A percentile compares a stretch with the other conserved stretches of the same genome.
Conservation (phyloP, 2,888 invertebrate species). For the Hydriomena furcata region DNA sequence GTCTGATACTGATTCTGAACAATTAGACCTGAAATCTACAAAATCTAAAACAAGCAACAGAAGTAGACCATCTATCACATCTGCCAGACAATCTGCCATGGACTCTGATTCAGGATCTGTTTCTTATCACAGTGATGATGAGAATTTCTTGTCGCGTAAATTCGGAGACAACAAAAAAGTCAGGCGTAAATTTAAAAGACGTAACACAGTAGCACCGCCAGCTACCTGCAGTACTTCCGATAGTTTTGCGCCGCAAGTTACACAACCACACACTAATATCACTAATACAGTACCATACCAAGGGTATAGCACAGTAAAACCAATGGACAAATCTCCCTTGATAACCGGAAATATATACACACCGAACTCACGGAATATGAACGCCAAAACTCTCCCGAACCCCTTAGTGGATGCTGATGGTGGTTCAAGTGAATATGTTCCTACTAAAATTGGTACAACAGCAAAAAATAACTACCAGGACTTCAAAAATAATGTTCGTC, state of each 20-base stretch:
- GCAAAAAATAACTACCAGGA: conserved; percentile 76
- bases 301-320: conserved; percentile 67
- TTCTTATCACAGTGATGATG: conserved; percentile 70
- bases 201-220: conserved; percentile 21
- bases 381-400: conserved; percentile 48
- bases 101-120: conserved; percentile 69
- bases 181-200: conserved; percentile 58
- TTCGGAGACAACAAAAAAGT: conserved; percentile 61
- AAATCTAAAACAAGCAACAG: conserved; percentile 38
- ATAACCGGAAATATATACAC: conserved; percentile 72
- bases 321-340: conserved; percentile 61
- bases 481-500: conserved; percentile 70
- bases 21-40: conserved; percentile 38
- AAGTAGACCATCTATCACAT: conserved; percentile 41
- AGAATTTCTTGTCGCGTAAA: conserved; percentile 70
- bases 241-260: conserved; percentile 43
- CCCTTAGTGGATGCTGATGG: conserved; percentile 55
- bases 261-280: conserved; percentile 27
- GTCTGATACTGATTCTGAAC: conserved; percentile 62
- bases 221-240: conserved; percentile 28
- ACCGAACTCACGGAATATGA: conserved; percentile 66
- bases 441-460: conserved; percentile 68
- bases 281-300: conserved; percentile 39
- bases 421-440: conserved; percentile 74
- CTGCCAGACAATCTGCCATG: conserved; percentile 27